A percentile compares a stretch with the other conserved stretches of the same genome.
Conservation (phyloP, 2,888 invertebrate species). For the Acrobasis suavella region DNA sequence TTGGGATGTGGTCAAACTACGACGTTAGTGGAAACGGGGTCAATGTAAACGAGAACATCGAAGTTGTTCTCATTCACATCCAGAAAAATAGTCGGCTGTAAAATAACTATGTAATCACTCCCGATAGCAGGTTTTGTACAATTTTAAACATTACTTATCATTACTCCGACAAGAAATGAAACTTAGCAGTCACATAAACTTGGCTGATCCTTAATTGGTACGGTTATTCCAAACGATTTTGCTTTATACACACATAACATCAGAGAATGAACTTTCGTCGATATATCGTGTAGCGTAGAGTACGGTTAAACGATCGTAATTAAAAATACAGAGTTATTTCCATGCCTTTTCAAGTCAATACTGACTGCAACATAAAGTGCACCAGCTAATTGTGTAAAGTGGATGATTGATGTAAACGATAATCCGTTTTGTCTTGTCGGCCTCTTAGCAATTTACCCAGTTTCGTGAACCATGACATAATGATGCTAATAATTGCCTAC, state of each 20-base stretch:
- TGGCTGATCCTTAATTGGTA: neutral
- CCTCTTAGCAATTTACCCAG: slow-evolving; percentile 22
- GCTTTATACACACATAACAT: neutral
- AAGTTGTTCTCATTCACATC: too few relatives aligned
- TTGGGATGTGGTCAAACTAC: too few relatives aligned
- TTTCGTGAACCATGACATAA: slow-evolving; percentile 18
- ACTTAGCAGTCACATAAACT: neutral
- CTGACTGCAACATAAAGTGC: slow-evolving; percentile 20
- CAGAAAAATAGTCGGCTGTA: too few relatives aligned
- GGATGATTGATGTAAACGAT: slow-evolving; percentile 52
- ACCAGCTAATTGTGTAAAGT: slow-evolving; percentile 37
- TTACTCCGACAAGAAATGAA: too few relatives aligned
- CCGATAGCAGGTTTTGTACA: too few relatives aligned
- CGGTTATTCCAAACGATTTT: neutral
- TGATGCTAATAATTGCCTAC: neutral
- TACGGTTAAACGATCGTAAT: neutral
- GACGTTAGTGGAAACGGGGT: too few relatives aligned
- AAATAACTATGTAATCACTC: too few relatives aligned
- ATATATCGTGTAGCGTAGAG: neutral
- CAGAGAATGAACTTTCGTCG: neutral
- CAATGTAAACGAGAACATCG: too few relatives aligned
- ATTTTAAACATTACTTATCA: too few relatives aligned
- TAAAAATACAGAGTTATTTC: slow-evolving; percentile 5
- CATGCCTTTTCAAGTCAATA: slow-evolving; percentile 2
- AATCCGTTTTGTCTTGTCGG: slow-evolving; percentile 33